Base-by-base conservation (phyloP, 1,140 invertebrate species). In the Drosophila rufa region DNA sequence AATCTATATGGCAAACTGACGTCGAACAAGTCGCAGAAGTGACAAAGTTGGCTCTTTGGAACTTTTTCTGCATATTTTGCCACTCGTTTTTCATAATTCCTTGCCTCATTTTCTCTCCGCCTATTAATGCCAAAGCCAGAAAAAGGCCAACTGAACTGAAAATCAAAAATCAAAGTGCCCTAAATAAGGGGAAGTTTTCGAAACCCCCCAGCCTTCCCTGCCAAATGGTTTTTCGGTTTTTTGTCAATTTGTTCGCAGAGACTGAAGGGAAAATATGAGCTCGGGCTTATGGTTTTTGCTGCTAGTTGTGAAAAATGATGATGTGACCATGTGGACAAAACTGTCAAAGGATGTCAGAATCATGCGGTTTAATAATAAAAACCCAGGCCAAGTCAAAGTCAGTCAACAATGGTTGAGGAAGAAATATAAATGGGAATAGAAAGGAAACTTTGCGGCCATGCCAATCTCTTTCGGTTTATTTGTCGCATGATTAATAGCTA, bases 321-420 rank as follows among this genome's bases (percentile, higher is more conserved):
- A 90, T 85, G 78, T 84, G 78, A 61, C 73, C 75, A 90, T 90
- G 79, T 90, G 85, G 68, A 85, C 75, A 75, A 75, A 84, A 90
- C 81, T 85, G 85, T 90, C 85, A 90, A 90, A 90, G 85, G 78
- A 85, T 90, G 85, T 90, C 85, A 90, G 89, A 90, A 85, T 83
- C 85, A 79, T 90, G 81, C 68, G 80, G 83, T 87, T 87, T 80
- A 78, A 75, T 62, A 82, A 80, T 62, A 90, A 78, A 67, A 89
- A 59, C 42, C 53, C 59, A 42, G 57, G 43, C 68, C 47, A 80
- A 79, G 67, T 50, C 75, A 79, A 78, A 58, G 53, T 56, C 30
- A 59, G 50, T 19, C 51, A 53, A 78, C 75, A 77, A 68, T 53
- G 40, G 66, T 22, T 55, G 62, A 43, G 38, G 36, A 55, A 9